Base-by-base conservation (phyloP, 2,888 invertebrate species). In the Leucophenga maculata region DNA sequence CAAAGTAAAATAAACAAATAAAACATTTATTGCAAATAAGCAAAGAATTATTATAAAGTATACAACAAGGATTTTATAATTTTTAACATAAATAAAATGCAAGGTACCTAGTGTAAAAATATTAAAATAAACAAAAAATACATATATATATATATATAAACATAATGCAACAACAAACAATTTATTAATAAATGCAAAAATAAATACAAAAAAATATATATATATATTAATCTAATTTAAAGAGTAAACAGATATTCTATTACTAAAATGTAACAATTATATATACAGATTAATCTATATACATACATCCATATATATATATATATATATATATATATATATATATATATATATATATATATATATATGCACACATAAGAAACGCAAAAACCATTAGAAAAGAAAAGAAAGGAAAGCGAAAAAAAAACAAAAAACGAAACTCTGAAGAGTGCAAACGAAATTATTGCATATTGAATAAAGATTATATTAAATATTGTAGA, bases 401-500 rank as follows among this genome's bases (percentile, higher is more conserved):
- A 78, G 76, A 74, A 80, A 84, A 79, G 70, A 73, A 80, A 72
- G 31, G 26, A 72, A 77, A 39, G 73, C 70, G 82, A 75, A 73
- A 84, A 74, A 76, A 73, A 73, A 75, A 84, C 82, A 70, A 82
- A 75, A 73, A 84, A 74, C 75, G 69, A 73, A 75, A 84, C 82
- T 82, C 75, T 73, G 79, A 72, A 70, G 78, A 80, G 74, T 73
- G 77, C 79, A 84, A 74, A 57, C 39, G 18, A 20, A n/a, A 60
- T 60, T 39, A 18, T 60, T 32, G 20, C 22, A 55, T 39, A 39
- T 39, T 39, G 16, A 84, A 80, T 84, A 80, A 80, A 80, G 83
- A 84, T 83, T 81, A 83, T 83, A 80, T 84, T 84, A 79, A 84
- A 84, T 80, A 80, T 84, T 84, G 80, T 82, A 80, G 72, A 50